Conservation (phyloP, 2,113 vertebrate genomes). For the Hemichromis elongatus region DNA sequence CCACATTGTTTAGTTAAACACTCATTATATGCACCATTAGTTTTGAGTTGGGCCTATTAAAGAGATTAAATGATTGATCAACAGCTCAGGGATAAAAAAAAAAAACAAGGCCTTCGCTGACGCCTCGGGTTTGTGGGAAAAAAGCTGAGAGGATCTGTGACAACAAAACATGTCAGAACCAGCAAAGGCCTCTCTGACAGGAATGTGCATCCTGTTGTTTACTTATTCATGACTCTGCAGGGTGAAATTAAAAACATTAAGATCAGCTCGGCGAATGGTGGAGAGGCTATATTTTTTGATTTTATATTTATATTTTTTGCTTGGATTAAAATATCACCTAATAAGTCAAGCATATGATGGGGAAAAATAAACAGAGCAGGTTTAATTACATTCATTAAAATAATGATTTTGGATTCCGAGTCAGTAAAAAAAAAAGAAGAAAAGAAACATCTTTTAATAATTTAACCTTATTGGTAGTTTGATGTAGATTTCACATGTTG, state of each 20-base stretch:
- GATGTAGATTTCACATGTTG: background rate
- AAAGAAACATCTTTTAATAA: background rate
- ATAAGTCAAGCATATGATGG: background rate
- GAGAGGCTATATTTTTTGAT: background rate
- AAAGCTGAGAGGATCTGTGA: constrained; percentile 27
- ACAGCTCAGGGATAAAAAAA: constrained; percentile 37
- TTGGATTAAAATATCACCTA: background rate
- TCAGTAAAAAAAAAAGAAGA: background rate
- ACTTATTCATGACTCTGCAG: constrained; percentile 46
- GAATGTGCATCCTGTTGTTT: constrained; percentile 14
- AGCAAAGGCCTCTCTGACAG: constrained; percentile 10
- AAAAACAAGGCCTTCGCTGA: background rate
- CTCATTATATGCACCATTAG: constrained; percentile 62
- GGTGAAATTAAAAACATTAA: constrained; percentile 54
- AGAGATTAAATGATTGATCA: constrained; percentile 67
- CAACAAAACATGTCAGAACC: constrained; percentile 41
- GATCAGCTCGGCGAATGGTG: background rate
- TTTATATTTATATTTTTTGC: background rate
- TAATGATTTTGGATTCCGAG: background rate
- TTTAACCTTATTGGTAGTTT: background rate
- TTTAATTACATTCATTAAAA: background rate
- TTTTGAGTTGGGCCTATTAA: constrained; percentile 61
- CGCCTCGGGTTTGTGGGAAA: constrained; percentile 2
- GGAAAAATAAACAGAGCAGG: background rate
- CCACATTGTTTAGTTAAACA: constrained; percentile 61